These are phyloP conservation scores for Himalopsyche anomala DNA, from an alignment of 2,888 invertebrate genomes.

Conservation along the genomic window DNA sequence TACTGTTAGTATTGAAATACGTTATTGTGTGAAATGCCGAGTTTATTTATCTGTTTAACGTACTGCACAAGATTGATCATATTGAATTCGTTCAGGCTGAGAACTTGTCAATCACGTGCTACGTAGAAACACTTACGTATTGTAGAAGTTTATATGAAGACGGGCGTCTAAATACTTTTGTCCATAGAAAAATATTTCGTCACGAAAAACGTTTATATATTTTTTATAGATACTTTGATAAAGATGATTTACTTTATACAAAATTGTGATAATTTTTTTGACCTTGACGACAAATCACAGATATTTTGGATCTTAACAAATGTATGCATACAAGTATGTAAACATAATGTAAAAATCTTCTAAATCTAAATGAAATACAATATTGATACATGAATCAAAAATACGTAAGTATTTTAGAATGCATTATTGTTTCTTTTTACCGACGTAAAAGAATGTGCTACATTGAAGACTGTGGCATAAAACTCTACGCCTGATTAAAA, in stretches of 20 bases:
- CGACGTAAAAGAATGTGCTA: too few relatives aligned
- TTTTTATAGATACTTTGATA: not conserved
- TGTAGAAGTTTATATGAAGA: not conserved
- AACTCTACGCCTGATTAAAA: not conserved
- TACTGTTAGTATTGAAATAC: too few relatives aligned
- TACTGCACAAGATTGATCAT: too few relatives aligned
- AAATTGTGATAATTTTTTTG: not conserved
- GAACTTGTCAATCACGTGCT: not conserved
- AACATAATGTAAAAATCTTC: not conserved
- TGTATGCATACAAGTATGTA: not conserved
- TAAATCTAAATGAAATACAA: too few relatives aligned
- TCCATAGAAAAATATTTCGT: not conserved
- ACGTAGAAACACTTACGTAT: not conserved
- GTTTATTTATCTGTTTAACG: too few relatives aligned
- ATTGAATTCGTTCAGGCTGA: not conserved
- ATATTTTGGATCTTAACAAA: constrained; percentile 2
- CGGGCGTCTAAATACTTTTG: not conserved
- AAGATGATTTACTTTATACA: not conserved
- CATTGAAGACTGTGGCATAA: too few relatives aligned
- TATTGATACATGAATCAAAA: too few relatives aligned
- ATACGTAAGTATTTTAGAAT: too few relatives aligned
- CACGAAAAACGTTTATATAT: not conserved
- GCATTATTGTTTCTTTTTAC: too few relatives aligned
- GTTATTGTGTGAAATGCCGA: too few relatives aligned
- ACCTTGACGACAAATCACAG: not conserved